Base-by-base conservation (phyloP, 2,797 vertebrate species). In the Sebastes itinus region DNA sequence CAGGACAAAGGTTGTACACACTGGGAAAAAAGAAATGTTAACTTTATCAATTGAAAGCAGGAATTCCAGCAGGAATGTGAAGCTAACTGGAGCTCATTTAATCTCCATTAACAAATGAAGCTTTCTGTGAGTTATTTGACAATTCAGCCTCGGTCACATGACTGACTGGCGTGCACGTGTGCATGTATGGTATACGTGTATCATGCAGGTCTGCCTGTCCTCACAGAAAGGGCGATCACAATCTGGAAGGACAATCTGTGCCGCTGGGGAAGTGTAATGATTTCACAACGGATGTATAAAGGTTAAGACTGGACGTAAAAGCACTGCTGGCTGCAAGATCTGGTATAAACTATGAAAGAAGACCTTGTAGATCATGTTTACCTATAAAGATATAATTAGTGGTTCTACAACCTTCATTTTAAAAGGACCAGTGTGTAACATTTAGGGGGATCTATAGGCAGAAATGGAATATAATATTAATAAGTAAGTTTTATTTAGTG, bases 161-260 rank as follows among this genome's bases (percentile, higher is more conserved):
- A 63, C 63, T 35, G 52, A 25, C 28, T 42, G 72, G 61, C 27
- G 20, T 23, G 49, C 32, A 23, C 27, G 75, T n/a, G 23, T 16
- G 35, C 58, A 67, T 54, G 16, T 32, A 64, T 56, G 14, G 22
- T 27, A 49, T 27, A 52, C 14, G 46, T 7, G n/a, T 35, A 72
- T 52, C 12, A 49, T 55, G 14, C 69, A 70, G 28, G 54, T 63
- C 66, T 68, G 33, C 30, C 55, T 55, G 46, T 20, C 7, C 18
- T 62, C 52, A 32, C 66, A 63, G 66, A 67, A 59, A 22, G 33
- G 27, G 56, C 0, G 1, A 65, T 7, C 18, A 10, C 68, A 82
- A 71, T 58, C 54, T 80, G 65, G 55, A n/a, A 22, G 30, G 54
- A 25, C 61, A 38, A 63, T 75, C 71, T 75, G 71, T 75, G 32